Evolutionary conservation across 2,113 vertebrate species (phyloP), one percentile per base, ranked within the genome.

Genomic region (Sisor rabdophorus): DNA sequence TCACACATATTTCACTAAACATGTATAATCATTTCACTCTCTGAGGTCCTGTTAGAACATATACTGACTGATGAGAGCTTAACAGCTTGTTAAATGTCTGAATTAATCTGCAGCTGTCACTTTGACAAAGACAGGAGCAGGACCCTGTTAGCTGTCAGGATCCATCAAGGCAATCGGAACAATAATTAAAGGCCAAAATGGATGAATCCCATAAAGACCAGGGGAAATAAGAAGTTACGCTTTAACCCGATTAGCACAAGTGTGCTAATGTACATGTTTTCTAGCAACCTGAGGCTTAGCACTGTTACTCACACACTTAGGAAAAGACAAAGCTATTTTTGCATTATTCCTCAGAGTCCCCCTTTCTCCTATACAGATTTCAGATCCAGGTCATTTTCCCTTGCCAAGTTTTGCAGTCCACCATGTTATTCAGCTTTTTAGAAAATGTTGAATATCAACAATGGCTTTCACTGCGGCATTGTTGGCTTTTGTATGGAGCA

Each of bases 361-460:
- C 86, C 74, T 63, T 80, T 85, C 84, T 84, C 73, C 70, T 86
- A 79, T 81, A 71, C 89, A 90, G 89, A 91, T 84, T 71, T 86
- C 90, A 91, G 92, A 88, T 97, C 94, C 95, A 91, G 93, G 94
- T 92, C 95, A 93, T 89, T 90, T 89, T 89, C 92, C 95, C 94
- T 91, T 86, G 91, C 95, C 95, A 94, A 96, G 94, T 96, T 96
- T 98, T 97, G 92, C 91, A 88, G 91, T 87, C 82, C 92, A 90
- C 95, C 94, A 95, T 94, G 95, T 96, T 98, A 95, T 98, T 94
- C 93, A 94, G 95, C 95, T 97, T 95, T 98, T 98, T 95, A 92
- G 94, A 96, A 98, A 96, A 96, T 94, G 95, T 95, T 93, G 95
- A 98, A 97, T 98, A 96, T 97, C 95, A 96, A 97, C 96, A 99